Base-by-base conservation (phyloP, 1,140 invertebrate genomes). In the Drosophila watanabei region DNA sequence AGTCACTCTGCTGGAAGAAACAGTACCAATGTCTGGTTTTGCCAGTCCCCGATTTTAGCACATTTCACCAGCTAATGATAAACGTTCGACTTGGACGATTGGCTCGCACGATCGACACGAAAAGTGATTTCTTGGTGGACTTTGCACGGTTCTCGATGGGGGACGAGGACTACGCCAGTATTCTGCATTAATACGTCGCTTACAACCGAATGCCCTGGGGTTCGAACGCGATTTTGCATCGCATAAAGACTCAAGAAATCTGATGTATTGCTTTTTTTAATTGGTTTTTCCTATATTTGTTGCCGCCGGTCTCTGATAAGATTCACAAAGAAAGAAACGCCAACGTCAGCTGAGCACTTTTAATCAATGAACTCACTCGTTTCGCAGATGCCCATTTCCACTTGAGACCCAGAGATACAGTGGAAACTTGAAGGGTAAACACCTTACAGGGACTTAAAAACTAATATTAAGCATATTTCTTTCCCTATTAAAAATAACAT, bases 301-400 rank as follows among this genome's bases (percentile, higher is more conserved):
- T 83, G 60, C 70, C 59, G 43, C 82, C 70, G 33, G 43, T 33
- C 24, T 37, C 33, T 70, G 81, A 89, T 89, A 88, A 88, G 78
- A 76, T 69, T 81, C 57, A 75, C 78, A 79, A 85, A 85, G 80
- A 71, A 86, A 72, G 66, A 87, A 87, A 77, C 66, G 77, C 30
- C 76, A 88, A 72, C 73, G 85, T 81, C 85, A 88, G 86, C 75
- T 87, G 69, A 45, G 64, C 63, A 70, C 65, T 78, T 86, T 79
- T 84, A 88, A 88, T 88, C 85, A 88, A 88, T 88, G 86, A 89
- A 85, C 70, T 78, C 72, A 70, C 60, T 86, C 82, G 68, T n/a
- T 46, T 51, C 41, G 18, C 68, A 71, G 68, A 71, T 71, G 68
- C 63, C 68, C 68, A 69, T 69, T 48, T 45, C 68, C 77, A 72